Evolutionary conservation across 2,797 vertebrate species (phyloP).

Genomic region (Pogoniulus pusillus): DNA sequence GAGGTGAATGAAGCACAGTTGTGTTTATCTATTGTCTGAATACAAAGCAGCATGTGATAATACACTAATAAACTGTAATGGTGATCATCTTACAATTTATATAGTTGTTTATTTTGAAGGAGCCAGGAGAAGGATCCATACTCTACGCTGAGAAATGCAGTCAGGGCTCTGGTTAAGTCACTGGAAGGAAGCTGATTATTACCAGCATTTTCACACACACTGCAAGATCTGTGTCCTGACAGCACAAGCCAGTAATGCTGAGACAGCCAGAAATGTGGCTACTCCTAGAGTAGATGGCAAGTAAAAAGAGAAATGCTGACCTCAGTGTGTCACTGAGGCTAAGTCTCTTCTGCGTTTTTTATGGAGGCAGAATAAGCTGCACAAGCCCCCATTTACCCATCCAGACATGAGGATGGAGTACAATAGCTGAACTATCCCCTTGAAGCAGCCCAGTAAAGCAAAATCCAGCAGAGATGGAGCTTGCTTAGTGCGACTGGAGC

Average conservation of each 20-base stretch:
- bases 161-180: not conserved
- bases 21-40: slow-evolving; percentile 57
- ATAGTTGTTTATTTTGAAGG: slow-evolving; percentile 41
- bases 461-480: not conserved
- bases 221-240: not conserved
- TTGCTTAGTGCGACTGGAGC: not conserved
- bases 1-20: not conserved
- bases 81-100: slow-evolving; percentile 47
- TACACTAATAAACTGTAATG: slow-evolving; percentile 37
- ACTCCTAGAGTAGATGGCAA: not conserved
- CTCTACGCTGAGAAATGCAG: rapidly evolving
- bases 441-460: not conserved
- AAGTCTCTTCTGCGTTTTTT: not conserved
- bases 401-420: not conserved
- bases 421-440: not conserved
- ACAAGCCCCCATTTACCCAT: not conserved
- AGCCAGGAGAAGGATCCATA: slow-evolving; percentile 36
- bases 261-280: not conserved
- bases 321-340: not conserved
- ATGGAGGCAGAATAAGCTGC: not conserved
- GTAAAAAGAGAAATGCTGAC: not conserved
- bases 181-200: not conserved
- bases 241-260: not conserved
- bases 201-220: not conserved
- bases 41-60: slow-evolving; percentile 61